Evolutionary conservation across 2,797 vertebrate genomes (phyloP).

Genomic region (Lepus townsendii): DNA sequence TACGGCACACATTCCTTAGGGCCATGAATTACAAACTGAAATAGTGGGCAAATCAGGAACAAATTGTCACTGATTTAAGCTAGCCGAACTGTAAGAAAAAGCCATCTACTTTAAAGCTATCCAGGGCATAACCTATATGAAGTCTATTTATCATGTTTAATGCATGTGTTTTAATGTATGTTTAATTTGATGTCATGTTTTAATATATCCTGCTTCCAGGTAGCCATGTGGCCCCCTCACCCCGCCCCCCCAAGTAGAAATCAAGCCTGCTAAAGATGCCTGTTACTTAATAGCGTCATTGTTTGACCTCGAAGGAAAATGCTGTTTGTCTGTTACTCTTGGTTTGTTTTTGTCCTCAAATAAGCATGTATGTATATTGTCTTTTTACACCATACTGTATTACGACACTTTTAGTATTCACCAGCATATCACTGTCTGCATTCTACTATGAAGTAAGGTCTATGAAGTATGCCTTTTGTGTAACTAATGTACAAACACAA

Average conservation of each 20-base stretch:
- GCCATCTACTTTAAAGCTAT: conserved; percentile 87
- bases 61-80: conserved; percentile 76
- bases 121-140: conserved; percentile 88
- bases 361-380: conserved; percentile 89
- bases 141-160: conserved; percentile 91
- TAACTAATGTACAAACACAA: conserved; percentile 99
- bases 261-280: conserved; percentile 79
- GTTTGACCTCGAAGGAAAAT: conserved; percentile 83
- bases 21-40: conserved; percentile 56
- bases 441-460: conserved; percentile 96
- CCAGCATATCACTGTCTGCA: conserved; percentile 96
- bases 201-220: conserved; percentile 72
- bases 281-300: conserved; percentile 83
- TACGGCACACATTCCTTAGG: conserved; percentile 47
- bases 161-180: conserved; percentile 88
- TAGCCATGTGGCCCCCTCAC: background rate
- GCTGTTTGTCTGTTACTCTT: conserved; percentile 80
- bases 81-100: conserved; percentile 86
- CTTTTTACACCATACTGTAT: conserved; percentile 95
- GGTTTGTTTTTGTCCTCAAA: conserved; percentile 86
- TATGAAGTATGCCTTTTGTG: conserved; percentile 99
- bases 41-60: conserved; percentile 67
- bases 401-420: conserved; percentile 94
- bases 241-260: background rate
- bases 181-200: conserved; percentile 86